phyloP scores from a whole-genome alignment of 2,888 invertebrate genomes.

The Dastarcus helophoroides region DNA sequence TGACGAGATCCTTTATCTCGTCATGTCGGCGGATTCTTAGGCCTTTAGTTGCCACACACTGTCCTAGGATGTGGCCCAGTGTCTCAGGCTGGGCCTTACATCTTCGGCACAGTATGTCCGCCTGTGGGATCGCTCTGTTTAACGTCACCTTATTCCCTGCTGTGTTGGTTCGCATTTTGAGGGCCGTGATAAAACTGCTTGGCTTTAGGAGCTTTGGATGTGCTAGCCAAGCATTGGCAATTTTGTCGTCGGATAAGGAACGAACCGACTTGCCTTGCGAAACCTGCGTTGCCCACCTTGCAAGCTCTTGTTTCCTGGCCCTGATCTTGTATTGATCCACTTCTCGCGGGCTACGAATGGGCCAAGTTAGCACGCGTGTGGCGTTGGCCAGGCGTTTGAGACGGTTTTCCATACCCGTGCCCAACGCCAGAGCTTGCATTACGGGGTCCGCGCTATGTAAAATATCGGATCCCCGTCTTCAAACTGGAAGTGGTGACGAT shows the following conservation, averaged over 20 bases:
- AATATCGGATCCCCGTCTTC: slow-evolving; percentile 16
- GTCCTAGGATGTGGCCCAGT: slow-evolving; percentile 17
- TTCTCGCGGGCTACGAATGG: slow-evolving; percentile 9
- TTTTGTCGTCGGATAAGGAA: slow-evolving; percentile 16
- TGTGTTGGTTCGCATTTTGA: slow-evolving; percentile 22
- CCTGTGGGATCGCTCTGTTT: slow-evolving; percentile 15
- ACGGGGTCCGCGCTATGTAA: slow-evolving; percentile 15
- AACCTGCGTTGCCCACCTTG: slow-evolving; percentile 1
- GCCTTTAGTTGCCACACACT: slow-evolving; percentile 16
- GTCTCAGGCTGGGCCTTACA: slow-evolving; percentile 21
- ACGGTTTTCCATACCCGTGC: slow-evolving; percentile 16
- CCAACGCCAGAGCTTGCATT: slow-evolving; percentile 19
- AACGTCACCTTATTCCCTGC: slow-evolving; percentile 17
- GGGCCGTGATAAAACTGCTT: slow-evolving; percentile 17
- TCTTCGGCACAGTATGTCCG: slow-evolving; percentile 20
- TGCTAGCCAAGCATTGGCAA: slow-evolving; percentile 4
- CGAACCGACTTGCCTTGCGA: slow-evolving; percentile 17
- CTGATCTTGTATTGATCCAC: slow-evolving; percentile 3
- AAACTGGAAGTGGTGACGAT: slow-evolving; percentile 13
- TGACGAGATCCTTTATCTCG: slow-evolving; percentile 12
- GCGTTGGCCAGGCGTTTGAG: slow-evolving; percentile 16
- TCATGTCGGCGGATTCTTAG: slow-evolving; percentile 17
- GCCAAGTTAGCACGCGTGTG: slow-evolving; percentile 17
- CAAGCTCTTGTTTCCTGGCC: slow-evolving; percentile 18
- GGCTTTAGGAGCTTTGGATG: not conserved